Percentiles rank a stretch among this genome's conserved stretches.
These are phyloP conservation scores for Umimayanthus kanabou DNA, from an alignment of 92 coral and sea anemone species.

Conservation along the genomic window DNA sequence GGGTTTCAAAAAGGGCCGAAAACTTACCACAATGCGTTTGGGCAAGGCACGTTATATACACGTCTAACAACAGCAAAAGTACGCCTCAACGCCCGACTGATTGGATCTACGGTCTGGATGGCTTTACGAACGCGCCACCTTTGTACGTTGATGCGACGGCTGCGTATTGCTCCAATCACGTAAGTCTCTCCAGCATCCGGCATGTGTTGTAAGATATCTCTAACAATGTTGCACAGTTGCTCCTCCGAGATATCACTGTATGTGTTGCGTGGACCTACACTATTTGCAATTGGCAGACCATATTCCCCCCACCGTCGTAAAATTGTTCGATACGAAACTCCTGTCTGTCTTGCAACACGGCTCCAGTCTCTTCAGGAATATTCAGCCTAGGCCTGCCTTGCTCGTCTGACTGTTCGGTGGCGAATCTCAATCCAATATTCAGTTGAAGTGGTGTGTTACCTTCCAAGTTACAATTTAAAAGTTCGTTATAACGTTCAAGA, in stretches of 20 bases:
- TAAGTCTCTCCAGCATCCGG: conserved; percentile 50
- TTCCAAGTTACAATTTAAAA: conserved; percentile 33
- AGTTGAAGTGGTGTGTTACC: conserved; percentile 11
- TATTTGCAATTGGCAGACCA: conserved; percentile 29
- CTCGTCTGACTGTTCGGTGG: conserved; percentile 23
- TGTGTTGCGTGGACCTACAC: conserved; percentile 44
- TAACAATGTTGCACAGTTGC: conserved; percentile 38
- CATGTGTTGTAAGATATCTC: conserved; percentile 25
- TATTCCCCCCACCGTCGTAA: conserved; percentile 45
- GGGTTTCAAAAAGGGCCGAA: too few species aligned
- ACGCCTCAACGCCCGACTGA: conserved; percentile 48
- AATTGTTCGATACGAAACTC: conserved; percentile 46
- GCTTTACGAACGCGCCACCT: conserved; percentile 34
- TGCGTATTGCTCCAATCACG: conserved; percentile 40
- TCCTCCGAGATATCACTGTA: conserved; percentile 37
- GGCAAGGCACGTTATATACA: conserved; percentile 37
- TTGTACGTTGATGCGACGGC: conserved; percentile 33
- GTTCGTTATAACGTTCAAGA: conserved; percentile 49
- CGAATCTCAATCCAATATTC: conserved; percentile 10
- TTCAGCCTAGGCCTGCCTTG: conserved; percentile 36
- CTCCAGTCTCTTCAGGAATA: conserved; percentile 38
- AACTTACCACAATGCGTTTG: conserved; percentile 32
- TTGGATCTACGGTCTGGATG: conserved; percentile 46
- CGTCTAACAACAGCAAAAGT: conserved; percentile 43
- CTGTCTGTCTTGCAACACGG: conserved; percentile 41